Percentiles rank a stretch among this genome's conserved stretches.
phyloP scores from a whole-genome alignment of 1,140 invertebrate genomes.

The Cryptotermes secundus region DNA sequence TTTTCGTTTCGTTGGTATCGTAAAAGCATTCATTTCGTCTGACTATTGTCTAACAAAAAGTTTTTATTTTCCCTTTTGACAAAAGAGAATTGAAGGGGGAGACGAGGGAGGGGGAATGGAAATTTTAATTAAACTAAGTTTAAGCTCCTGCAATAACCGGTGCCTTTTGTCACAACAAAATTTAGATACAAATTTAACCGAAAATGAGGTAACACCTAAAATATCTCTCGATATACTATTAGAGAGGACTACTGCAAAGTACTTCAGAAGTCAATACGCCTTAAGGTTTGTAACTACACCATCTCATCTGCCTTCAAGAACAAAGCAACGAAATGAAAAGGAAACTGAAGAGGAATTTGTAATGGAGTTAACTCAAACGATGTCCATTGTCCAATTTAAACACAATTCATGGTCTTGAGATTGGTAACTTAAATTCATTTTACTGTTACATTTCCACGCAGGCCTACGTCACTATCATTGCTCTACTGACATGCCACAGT shows the following conservation, averaged over 20 bases:
- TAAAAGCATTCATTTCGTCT: conserved; percentile 27
- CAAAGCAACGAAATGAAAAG: conserved; percentile 11
- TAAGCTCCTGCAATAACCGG: conserved; percentile 9
- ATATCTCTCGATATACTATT: background rate
- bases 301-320: conserved; percentile 16
- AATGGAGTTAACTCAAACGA: conserved; percentile 1
- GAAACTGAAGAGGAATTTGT: background rate
- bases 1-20: conserved; percentile 21
- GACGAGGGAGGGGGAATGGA: background rate
- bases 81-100: conserved; percentile 10
- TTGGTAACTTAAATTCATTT: background rate
- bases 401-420: background rate
- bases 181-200: conserved; percentile 20
- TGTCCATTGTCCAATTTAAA: background rate
- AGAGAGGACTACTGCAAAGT: background rate
- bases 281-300: background rate
- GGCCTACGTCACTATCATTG: background rate
- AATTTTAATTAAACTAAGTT: conserved; percentile 21
- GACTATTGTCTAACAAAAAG: conserved; percentile 30
- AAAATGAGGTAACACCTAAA: conserved; percentile 16
- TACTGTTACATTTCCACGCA: background rate
- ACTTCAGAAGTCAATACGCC: background rate
- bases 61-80: conserved; percentile 21
- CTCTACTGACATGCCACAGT: too few species aligned
- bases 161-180: conserved; percentile 19